Conservation (phyloP, 2,888 invertebrate genomes). For the Leptinotarsa peninsularis region DNA sequence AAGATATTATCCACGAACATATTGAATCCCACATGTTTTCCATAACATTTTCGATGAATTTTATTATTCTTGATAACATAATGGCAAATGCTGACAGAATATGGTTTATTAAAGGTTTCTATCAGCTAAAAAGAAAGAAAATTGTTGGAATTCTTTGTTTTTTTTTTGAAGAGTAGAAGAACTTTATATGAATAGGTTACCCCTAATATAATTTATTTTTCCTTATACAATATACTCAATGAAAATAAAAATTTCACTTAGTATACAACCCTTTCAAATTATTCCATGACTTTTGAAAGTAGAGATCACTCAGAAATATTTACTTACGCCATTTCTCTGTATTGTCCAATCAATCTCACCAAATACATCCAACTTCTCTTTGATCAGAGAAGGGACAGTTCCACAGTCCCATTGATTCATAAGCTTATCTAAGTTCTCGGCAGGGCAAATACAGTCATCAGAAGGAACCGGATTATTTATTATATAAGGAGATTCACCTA, state of each 20-base stretch:
- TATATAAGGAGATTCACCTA: slow-evolving; percentile 74
- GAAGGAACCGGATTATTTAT: slow-evolving; percentile 78
- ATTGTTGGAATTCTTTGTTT: too few relatives aligned
- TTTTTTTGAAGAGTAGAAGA: too few relatives aligned
- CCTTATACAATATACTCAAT: too few relatives aligned
- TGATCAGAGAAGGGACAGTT: slow-evolving; percentile 76
- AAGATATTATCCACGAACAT: slow-evolving; percentile 94
- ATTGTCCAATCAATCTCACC: slow-evolving; percentile 76
- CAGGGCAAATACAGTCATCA: slow-evolving; percentile 89
- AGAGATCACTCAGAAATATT: slow-evolving; percentile 5
- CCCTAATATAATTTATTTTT: too few relatives aligned
- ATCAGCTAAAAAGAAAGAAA: slow-evolving; percentile 63
- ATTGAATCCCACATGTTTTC: slow-evolving; percentile 94
- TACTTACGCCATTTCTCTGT: slow-evolving; percentile 66
- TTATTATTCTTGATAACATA: slow-evolving; percentile 87
- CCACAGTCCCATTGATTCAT: slow-evolving; percentile 76
- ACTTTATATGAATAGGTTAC: too few relatives aligned
- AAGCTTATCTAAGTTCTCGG: slow-evolving; percentile 74
- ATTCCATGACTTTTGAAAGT: too few relatives aligned
- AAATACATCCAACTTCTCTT: slow-evolving; percentile 78
- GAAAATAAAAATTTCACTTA: too few relatives aligned
- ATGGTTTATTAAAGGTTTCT: slow-evolving; percentile 80
- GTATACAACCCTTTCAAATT: too few relatives aligned
- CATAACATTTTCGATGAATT: slow-evolving; percentile 90
- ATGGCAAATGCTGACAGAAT: slow-evolving; percentile 89